Conservation (phyloP, 1,140 invertebrate species). For the Diachasma alloeum region DNA sequence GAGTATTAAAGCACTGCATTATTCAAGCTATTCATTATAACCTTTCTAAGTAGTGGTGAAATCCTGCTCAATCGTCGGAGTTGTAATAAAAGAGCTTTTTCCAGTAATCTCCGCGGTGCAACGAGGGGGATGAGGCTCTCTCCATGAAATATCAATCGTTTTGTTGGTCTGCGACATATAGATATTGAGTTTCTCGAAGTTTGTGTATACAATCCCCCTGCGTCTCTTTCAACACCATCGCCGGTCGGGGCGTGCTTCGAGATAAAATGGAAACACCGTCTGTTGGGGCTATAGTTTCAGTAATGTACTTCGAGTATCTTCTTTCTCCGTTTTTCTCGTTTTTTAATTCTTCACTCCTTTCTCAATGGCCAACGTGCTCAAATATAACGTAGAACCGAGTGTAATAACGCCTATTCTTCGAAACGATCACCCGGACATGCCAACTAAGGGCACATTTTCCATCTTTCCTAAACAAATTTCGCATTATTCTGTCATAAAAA, state of each 20-base stretch:
- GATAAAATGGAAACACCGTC: conserved; percentile 44
- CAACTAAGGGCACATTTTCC: background rate
- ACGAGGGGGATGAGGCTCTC: too few relatives aligned
- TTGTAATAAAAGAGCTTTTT: background rate
- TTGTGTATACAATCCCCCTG: conserved; percentile 15
- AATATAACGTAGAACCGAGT: background rate
- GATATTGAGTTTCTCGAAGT: conserved; percentile 34
- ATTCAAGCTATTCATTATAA: background rate
- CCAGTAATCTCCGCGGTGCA: background rate
- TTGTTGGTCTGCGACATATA: conserved; percentile 4
- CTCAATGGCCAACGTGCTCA: conserved; percentile 29
- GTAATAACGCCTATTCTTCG: background rate
- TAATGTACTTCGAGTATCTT: conserved; percentile 16
- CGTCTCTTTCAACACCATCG: conserved; percentile 9
- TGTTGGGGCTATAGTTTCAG: background rate
- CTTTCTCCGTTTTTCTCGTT: background rate
- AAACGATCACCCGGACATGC: background rate
- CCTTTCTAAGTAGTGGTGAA: background rate
- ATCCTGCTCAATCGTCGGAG: background rate
- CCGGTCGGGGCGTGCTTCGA: conserved; percentile 34
- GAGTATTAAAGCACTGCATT: background rate
- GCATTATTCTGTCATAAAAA: too few relatives aligned
- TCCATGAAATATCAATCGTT: conserved; percentile 17
- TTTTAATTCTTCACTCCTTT: conserved; percentile 9
- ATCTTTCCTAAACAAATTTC: too few relatives aligned